phyloP scores from a whole-genome alignment of 2,888 invertebrate species.

The Norana najaformis region DNA sequence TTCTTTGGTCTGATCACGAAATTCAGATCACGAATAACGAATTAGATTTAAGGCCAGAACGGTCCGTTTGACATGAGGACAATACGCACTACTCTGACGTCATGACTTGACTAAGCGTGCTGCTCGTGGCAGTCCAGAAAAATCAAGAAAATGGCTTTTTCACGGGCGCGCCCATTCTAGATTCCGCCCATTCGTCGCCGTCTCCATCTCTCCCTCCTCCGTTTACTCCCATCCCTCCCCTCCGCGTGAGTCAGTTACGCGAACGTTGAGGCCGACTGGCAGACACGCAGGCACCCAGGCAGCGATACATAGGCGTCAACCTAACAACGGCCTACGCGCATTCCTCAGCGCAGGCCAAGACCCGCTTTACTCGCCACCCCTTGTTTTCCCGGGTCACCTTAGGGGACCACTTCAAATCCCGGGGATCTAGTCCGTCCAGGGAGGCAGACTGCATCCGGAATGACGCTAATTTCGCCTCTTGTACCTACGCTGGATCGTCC shows the following conservation, averaged over 20 bases:
- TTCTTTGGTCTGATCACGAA: not conserved
- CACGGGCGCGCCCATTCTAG: constrained; percentile 6
- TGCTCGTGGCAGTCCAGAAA: not conserved
- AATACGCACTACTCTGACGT: not conserved
- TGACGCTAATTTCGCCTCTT: not conserved
- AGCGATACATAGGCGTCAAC: constrained; percentile 18
- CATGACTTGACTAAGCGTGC: not conserved
- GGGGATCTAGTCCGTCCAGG: not conserved
- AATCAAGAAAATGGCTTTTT: constrained; percentile 18
- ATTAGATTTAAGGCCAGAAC: no score
- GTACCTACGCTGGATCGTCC: not conserved
- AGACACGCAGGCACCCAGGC: no score
- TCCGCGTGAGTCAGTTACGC: constrained; percentile 10
- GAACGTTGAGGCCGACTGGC: not conserved
- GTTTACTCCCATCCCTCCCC: not conserved
- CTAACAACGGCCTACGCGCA: not conserved
- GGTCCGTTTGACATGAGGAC: no score
- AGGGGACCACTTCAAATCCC: not conserved
- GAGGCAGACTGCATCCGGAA: not conserved
- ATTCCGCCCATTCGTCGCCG: not conserved
- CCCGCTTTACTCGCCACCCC: not conserved
- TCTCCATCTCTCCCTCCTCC: not conserved
- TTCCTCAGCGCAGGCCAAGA: not conserved
- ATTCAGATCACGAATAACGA: no score
- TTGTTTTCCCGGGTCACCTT: not conserved